Evolutionary conservation across 2,797 vertebrate genomes (phyloP).

Genomic region (Molossus molossus): DNA sequence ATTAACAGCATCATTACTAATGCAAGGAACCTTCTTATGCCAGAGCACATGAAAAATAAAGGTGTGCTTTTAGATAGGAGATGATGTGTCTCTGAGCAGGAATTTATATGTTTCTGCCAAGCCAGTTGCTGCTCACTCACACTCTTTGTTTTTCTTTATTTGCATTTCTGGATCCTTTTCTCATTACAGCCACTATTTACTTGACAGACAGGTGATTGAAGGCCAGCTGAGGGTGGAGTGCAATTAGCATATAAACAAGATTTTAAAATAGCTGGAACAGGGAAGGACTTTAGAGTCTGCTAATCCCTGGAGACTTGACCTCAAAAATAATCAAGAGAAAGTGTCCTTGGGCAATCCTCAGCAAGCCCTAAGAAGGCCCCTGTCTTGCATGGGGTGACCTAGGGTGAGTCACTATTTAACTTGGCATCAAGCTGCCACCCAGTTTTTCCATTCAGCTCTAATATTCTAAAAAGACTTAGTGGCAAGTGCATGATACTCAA

Average conservation of each 20-base stretch:
- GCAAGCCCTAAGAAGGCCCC: background rate
- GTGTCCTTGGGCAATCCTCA: background rate
- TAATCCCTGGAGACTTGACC: slow-evolving; percentile 65
- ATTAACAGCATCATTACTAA: slow-evolving; percentile 75
- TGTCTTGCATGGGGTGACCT: slow-evolving; percentile 5
- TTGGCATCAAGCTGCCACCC: background rate
- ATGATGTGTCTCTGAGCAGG: slow-evolving; percentile 54
- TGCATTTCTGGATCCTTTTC: slow-evolving; percentile 87
- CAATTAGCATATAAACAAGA: slow-evolving; percentile 83
- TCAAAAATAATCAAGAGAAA: slow-evolving; percentile 66
- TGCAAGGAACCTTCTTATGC: slow-evolving; percentile 61
- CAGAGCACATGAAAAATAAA: slow-evolving; percentile 78
- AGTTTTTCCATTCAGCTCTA: background rate
- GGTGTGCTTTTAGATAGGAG: slow-evolving; percentile 62
- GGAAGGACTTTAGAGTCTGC: slow-evolving; percentile 40
- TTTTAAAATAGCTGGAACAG: slow-evolving; percentile 70
- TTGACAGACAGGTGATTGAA: slow-evolving; percentile 77
- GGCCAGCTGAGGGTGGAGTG: slow-evolving; percentile 67
- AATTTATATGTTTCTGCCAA: slow-evolving; percentile 63
- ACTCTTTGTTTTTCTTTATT: slow-evolving; percentile 77
- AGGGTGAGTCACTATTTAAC: background rate
- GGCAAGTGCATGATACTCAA: background rate
- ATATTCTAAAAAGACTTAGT: slow-evolving; percentile 2
- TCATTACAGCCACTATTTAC: slow-evolving; percentile 80
- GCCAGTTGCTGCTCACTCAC: background rate